A percentile compares a stretch with the other conserved stretches of the same genome.
Conservation (phyloP, 2,113 vertebrate species). For the Cinclus mexicanus region DNA sequence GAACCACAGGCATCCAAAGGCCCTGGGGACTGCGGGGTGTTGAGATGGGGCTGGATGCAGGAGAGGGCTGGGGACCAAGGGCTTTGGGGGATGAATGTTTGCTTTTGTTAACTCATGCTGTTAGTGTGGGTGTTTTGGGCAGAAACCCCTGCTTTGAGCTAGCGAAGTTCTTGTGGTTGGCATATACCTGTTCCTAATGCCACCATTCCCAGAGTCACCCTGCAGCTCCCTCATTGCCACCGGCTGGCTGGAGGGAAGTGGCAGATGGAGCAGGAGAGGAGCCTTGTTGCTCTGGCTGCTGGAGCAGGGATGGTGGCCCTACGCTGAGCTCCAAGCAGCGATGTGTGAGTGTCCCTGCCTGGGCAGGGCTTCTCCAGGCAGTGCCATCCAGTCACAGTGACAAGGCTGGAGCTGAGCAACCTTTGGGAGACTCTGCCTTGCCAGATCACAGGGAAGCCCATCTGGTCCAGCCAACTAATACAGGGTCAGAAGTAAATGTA, state of each 20-base stretch:
- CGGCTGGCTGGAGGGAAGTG: neutral
- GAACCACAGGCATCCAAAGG: neutral
- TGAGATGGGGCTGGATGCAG: neutral
- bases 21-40: rapidly evolving
- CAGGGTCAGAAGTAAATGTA: neutral
- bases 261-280: neutral
- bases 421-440: neutral
- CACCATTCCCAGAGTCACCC: neutral
- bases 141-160: neutral
- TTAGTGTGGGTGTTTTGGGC: neutral
- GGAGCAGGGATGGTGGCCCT: neutral
- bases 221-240: neutral
- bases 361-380: rapidly evolving
- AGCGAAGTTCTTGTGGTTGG: neutral
- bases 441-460: rapidly evolving
- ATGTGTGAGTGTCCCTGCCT: rapidly evolving
- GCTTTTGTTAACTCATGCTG: neutral
- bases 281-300: neutral
- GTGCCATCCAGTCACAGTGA: rapidly evolving
- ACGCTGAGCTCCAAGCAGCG: neutral
- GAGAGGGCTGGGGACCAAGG: rapidly evolving
- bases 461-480: neutral
- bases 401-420: rapidly evolving
- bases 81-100: neutral
- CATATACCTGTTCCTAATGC: neutral